Conservation (phyloP, 2,888 invertebrate species). For the Macaria notata region DNA sequence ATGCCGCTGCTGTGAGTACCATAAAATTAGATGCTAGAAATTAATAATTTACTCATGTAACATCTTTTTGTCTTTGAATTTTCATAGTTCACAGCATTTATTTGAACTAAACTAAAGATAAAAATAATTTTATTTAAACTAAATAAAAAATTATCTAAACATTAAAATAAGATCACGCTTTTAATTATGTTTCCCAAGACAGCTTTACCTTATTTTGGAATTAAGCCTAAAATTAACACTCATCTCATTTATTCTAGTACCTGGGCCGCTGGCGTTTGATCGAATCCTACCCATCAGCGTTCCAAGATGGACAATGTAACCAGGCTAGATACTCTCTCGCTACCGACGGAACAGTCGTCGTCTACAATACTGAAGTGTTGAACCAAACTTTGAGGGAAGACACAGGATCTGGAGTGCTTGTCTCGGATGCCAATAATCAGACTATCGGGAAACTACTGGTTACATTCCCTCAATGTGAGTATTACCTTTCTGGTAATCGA, state of each 20-base stretch:
- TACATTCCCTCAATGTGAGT: slow-evolving; percentile 75
- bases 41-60: too few species aligned
- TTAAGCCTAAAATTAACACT: too few species aligned
- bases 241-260: slow-evolving; percentile 33
- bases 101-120: too few species aligned
- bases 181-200: too few species aligned
- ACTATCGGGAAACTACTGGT: slow-evolving; percentile 82
- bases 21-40: too few species aligned
- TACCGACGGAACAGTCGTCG: slow-evolving; percentile 38
- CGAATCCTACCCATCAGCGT: slow-evolving; percentile 52
- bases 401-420: slow-evolving; percentile 49
- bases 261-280: slow-evolving; percentile 56
- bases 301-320: slow-evolving; percentile 55
- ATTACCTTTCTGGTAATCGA: too few species aligned
- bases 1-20: slow-evolving; percentile 43
- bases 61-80: too few species aligned
- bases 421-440: slow-evolving; percentile 73
- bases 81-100: too few species aligned
- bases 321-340: slow-evolving; percentile 48
- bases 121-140: too few species aligned
- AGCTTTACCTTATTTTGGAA: too few species aligned
- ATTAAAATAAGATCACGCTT: too few species aligned
- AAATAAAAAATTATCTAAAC: too few species aligned
- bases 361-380: slow-evolving; percentile 56
- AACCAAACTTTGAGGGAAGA: slow-evolving; percentile 43